Base-by-base conservation (phyloP, 2,888 invertebrate species). In the Hirtodrosophila cameraria region DNA sequence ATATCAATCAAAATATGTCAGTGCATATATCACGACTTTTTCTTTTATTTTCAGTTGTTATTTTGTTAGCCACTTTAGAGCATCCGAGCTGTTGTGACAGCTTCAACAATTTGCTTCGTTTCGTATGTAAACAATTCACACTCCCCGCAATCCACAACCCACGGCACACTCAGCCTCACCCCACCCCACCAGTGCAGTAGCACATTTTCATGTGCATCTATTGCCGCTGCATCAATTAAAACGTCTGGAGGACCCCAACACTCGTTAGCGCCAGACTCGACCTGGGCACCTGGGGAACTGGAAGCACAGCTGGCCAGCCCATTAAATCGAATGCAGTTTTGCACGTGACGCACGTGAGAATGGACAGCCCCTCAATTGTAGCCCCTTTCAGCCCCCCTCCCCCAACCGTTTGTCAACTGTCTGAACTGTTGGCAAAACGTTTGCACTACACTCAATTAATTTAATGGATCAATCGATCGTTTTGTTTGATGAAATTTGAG, bases 401-500 rank as follows among this genome's bases (percentile, higher is more conserved):
- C 27, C 50, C 49, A 41, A 16, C 59, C 67, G 64, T 48, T 57
- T 54, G 55, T 36, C 16, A 18, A 39, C 43, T 61, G 41, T 49
- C 12, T 33, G 38, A 35, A 49, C 31, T 75, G 68, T 45, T 71
- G 57, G 66, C 62, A 62, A 74, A 83, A 65, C 75, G 72, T 65
- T 77, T 77, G 45, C 68, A 69, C 71, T 76, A 69, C 71, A 79
- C 77, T 83, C 83, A 80, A 80, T 80, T 80, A 77, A 83, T 80
- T 80, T 80, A 80, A 80, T 80, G 80, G 83, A 77, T 69, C 75
- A 77, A 80, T 80, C 77, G 80, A 83, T 83, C 80, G 81, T 33
- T 65, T 55, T 74, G 59, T 65, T 64, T 62, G 64, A 62, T 55
- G 61, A 59, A 52, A 50, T 35, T 27, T 42, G 36, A 30, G 27